phyloP scores from a whole-genome alignment of 2,888 invertebrate genomes.

The Alcis repandata region DNA sequence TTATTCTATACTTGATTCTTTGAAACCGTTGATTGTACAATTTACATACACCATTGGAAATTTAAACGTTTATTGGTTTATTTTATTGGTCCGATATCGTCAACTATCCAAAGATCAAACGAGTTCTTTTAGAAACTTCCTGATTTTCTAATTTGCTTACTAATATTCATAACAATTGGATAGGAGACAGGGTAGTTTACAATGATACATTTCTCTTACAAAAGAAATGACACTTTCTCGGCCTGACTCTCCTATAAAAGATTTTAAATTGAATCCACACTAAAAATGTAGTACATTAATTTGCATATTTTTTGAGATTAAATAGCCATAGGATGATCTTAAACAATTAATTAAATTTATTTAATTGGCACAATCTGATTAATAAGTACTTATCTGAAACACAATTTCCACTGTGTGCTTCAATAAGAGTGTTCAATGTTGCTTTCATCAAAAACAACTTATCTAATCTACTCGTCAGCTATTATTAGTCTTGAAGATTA shows the following conservation, averaged over 20 bases:
- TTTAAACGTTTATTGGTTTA: not conserved
- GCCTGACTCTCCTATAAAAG: no score
- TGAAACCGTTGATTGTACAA: not conserved
- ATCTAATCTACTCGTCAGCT: constrained; percentile 15
- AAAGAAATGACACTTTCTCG: no score
- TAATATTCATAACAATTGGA: no score
- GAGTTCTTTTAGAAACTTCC: no score
- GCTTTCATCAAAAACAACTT: constrained; percentile 15
- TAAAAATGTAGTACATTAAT: no score
- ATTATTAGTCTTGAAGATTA: constrained; percentile 18
- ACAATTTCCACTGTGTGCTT: not conserved
- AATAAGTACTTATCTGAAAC: not conserved
- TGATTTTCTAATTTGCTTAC: no score
- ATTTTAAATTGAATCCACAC: no score
- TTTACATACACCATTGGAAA: not conserved
- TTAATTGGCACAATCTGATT: not conserved
- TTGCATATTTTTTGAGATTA: no score
- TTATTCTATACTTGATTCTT: not conserved
- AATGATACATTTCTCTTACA: no score
- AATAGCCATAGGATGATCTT: no score
- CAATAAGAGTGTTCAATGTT: constrained; percentile 5
- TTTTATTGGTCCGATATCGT: not conserved
- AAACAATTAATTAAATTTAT: no score
- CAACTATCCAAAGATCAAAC: not conserved
- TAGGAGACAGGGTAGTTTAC: no score